Base-by-base conservation (phyloP, 2,888 invertebrate genomes). In the Andrena haemorrhoa region DNA sequence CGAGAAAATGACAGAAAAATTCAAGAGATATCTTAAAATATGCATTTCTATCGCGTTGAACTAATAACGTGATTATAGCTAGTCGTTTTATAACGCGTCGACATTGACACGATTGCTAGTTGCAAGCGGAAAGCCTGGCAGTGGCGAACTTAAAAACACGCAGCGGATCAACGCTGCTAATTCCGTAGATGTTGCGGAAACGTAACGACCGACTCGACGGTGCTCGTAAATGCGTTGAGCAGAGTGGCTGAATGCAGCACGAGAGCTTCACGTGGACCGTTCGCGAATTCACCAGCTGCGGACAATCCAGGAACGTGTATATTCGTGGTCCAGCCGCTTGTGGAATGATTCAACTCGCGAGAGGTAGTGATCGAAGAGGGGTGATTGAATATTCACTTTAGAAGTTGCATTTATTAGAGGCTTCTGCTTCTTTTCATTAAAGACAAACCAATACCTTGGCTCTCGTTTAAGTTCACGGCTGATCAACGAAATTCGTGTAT, bases 251-350 rank as follows among this genome's bases (percentile, higher is more conserved):
- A 78, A 78, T 65, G 82, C 75, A 68, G 78, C 78, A 33, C 75
- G 75, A 75, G 71, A 49, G 68, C 23, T 72, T 80, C 75, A 73
- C 73, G 70, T 58, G 73, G 65, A 10, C 53, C n/a, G 65, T 49
- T 58, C 53, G 53, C 66, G 79, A 72, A 76, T 83, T 47, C 64
- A 86, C 79, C 86, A 86, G 86, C 86, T 86, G 86, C 71, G 35
- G 60, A 71, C 73, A 65, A 82, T 82, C 82, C 74, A 66, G 8
- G 63, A 70, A 56, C 79, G 76, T 64, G 81, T 81, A 73, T 49
- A 60, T 65, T 68, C 10, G 29, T 7, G 53, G 47, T 7, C n/a
- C 69, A 47, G 20, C 58, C 12, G 16, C 47, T 33, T 10, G 29
- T 66, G 53, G 35, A 78, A 71, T 66, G 65, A 66, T 80, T 56